Conservation (phyloP, 2,113 vertebrate genomes). For the Marcusenius ussheri region DNA sequence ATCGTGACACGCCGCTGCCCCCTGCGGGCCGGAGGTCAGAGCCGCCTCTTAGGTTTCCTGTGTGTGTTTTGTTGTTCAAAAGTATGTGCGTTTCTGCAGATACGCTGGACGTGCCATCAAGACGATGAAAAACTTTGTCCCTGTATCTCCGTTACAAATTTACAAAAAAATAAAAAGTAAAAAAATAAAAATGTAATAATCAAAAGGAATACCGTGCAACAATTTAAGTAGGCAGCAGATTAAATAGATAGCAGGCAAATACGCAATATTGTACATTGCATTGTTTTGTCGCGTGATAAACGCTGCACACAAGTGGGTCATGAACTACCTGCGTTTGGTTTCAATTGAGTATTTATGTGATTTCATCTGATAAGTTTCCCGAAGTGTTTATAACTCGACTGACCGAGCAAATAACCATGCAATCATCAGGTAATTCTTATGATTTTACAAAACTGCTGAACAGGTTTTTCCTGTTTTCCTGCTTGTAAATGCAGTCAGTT, state of each 20-base stretch:
- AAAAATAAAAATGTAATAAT: too few species aligned
- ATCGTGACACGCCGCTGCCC: conserved; percentile 20
- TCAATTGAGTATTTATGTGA: neutral
- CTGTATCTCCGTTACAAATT: neutral
- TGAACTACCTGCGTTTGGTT: neutral
- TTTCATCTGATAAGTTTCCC: neutral
- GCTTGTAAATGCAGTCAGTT: neutral
- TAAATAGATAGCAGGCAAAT: neutral
- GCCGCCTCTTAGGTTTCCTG: neutral
- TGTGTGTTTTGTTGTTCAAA: neutral
- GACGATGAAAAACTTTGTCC: neutral
- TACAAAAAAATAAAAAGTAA: neutral
- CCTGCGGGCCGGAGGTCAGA: conserved; percentile 36
- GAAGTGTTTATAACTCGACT: neutral
- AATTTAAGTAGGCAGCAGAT: neutral
- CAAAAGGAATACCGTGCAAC: neutral
- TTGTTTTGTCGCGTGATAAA: neutral
- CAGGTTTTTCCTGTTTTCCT: neutral
- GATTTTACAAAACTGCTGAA: neutral
- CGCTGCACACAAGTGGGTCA: neutral
- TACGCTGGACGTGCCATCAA: neutral
- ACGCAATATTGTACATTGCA: neutral
- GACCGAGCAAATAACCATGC: neutral
- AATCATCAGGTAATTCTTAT: neutral
- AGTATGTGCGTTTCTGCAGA: neutral